Conservation (phyloP, 2,797 vertebrate genomes). For the Microcaecilia unicolor region DNA sequence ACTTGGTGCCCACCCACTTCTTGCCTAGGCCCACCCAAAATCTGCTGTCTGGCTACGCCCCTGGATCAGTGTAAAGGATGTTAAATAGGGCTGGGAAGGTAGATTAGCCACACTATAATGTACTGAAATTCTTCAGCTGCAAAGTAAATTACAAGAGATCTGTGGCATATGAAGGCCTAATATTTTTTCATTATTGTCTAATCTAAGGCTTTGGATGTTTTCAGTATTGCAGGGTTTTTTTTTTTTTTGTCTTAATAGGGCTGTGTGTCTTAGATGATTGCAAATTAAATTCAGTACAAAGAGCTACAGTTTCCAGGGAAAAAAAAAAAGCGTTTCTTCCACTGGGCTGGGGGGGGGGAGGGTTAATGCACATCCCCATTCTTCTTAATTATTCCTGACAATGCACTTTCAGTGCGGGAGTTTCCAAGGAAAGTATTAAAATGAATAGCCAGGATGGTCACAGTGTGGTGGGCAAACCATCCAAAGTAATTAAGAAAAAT, state of each 20-base stretch:
- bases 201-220: constrained; percentile 20
- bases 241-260: constrained; percentile 34
- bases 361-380: constrained; percentile 17
- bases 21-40: too few relatives aligned
- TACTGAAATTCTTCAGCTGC: not conserved
- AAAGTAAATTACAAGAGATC: constrained; percentile 10
- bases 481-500: constrained; percentile 38
- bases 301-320: constrained; percentile 29
- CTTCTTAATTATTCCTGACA: constrained; percentile 41
- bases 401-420: constrained; percentile 15
- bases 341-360: too few relatives aligned
- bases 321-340: constrained; percentile 23
- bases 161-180: not conserved
- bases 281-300: constrained; percentile 44
- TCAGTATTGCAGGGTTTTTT: constrained; percentile 31
- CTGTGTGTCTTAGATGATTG: constrained; percentile 34
- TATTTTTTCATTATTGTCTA: constrained; percentile 9
- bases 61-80: too few relatives aligned
- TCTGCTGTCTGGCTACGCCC: too few relatives aligned
- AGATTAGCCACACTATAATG: not conserved
- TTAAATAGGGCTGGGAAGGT: too few relatives aligned
- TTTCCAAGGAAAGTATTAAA: constrained; percentile 30
- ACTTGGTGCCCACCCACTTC: too few relatives aligned
- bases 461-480: constrained; percentile 13
- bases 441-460: constrained; percentile 31